Evolutionary conservation across 2,797 vertebrate genomes (phyloP).

Genomic region (Sus cebifrons): DNA sequence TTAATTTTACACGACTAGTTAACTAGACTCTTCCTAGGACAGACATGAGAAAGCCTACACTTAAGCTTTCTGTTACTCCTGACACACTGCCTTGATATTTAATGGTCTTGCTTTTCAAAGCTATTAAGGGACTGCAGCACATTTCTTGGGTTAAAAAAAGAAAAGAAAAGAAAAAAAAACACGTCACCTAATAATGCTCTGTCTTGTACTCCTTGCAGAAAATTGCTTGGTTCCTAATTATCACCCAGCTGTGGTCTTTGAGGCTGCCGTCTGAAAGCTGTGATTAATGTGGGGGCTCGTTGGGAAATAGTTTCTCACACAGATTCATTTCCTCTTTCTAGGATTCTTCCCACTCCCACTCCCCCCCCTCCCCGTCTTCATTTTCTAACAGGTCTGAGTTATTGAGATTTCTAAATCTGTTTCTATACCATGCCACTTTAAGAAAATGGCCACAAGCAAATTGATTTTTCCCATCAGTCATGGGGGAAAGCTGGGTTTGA

Average conservation of each 20-base stretch:
- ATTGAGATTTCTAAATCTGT: slow-evolving; percentile 16
- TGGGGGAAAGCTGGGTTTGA: not conserved
- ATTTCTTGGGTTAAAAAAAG: slow-evolving; percentile 18
- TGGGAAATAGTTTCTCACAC: slow-evolving; percentile 61
- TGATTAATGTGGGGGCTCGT: slow-evolving; percentile 50
- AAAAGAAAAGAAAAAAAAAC: not conserved
- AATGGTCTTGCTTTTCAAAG: slow-evolving; percentile 46
- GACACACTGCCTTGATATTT: not conserved
- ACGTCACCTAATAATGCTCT: slow-evolving; percentile 40
- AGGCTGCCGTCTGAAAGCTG: slow-evolving; percentile 64
- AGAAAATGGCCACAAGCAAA: slow-evolving; percentile 65
- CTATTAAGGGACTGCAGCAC: slow-evolving; percentile 14
- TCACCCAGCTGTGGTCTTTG: slow-evolving; percentile 42
- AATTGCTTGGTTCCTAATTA: slow-evolving; percentile 54
- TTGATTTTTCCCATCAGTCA: slow-evolving; percentile 14
- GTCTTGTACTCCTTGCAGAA: slow-evolving; percentile 55
- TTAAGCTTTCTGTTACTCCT: not conserved
- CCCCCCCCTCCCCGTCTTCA: not conserved
- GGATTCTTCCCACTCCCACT: not conserved
- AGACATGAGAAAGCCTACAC: not conserved
- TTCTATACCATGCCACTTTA: slow-evolving; percentile 49
- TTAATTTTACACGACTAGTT: not conserved
- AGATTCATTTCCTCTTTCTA: slow-evolving; percentile 70
- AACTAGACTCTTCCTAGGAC: not conserved
- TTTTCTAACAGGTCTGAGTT: slow-evolving; percentile 62